phyloP scores from a whole-genome alignment of 2,113 vertebrate genomes.

The Tinamus guttatus region DNA sequence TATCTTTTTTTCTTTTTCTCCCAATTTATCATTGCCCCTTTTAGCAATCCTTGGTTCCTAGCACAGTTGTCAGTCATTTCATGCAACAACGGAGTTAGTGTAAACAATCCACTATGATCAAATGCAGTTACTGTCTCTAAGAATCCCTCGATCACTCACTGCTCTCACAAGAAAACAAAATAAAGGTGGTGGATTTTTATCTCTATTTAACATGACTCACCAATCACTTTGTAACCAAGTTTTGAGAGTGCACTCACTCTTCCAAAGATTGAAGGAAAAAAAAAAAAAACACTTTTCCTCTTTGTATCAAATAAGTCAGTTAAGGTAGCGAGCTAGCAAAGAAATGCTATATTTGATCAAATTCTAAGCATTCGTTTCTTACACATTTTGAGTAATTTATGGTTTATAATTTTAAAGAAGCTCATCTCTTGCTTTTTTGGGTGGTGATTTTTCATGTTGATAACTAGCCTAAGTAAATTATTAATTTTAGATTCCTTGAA shows the following conservation, averaged over 20 bases:
- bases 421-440: background rate
- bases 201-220: background rate
- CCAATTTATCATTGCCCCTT: background rate
- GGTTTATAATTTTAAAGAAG: background rate
- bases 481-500: background rate
- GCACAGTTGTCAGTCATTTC: background rate
- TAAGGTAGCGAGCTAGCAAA: background rate
- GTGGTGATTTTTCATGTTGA: background rate
- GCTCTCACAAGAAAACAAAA: background rate
- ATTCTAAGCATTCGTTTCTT: background rate
- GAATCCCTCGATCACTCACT: background rate
- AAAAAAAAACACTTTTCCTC: conserved; percentile 2
- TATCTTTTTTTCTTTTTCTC: background rate
- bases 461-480: background rate
- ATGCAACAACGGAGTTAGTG: background rate
- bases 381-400: background rate
- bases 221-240: background rate
- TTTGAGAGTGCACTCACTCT: background rate
- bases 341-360: background rate
- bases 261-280: background rate
- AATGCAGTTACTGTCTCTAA: background rate
- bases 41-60: background rate
- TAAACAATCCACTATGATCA: background rate
- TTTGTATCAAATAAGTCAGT: background rate
- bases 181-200: background rate